Conservation (phyloP, 2,113 vertebrate genomes). For the Pavo muticus region DNA sequence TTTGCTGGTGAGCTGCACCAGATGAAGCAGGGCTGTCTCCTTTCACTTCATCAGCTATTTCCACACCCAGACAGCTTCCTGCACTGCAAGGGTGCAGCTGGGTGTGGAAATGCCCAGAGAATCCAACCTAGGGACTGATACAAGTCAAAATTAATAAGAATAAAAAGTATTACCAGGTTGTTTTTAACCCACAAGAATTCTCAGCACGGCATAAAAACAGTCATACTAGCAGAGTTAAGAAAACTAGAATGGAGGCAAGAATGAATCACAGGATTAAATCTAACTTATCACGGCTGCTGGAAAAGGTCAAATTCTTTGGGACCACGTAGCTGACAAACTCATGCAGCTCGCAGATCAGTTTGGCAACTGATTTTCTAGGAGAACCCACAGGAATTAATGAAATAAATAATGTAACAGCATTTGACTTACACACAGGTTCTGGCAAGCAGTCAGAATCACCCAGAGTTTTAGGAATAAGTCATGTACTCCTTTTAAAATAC, state of each 20-base stretch:
- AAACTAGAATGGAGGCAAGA: not conserved
- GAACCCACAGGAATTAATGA: not conserved
- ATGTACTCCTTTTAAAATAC: not conserved
- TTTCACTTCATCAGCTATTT: not conserved
- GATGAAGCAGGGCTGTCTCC: not conserved
- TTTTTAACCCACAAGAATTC: not conserved
- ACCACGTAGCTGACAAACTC: not conserved
- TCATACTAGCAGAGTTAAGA: not conserved
- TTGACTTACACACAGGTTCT: not conserved
- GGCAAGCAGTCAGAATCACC: not conserved
- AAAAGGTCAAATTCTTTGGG: not conserved
- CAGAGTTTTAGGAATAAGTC: not conserved
- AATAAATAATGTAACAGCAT: not conserved
- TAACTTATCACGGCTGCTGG: not conserved
- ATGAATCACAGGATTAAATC: not conserved
- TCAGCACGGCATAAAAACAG: not conserved
- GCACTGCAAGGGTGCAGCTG: not conserved
- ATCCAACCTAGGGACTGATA: not conserved
- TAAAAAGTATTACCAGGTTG: not conserved
- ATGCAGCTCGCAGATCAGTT: not conserved
- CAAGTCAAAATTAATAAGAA: not conserved
- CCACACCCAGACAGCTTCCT: not conserved
- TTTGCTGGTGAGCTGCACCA: not conserved
- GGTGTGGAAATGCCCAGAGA: not conserved
- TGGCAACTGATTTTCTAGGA: not conserved